Evolutionary conservation across 2,888 invertebrate species (phyloP), one percentile per base, ranked within the genome.

Genomic region (Aphrophora alni): DNA sequence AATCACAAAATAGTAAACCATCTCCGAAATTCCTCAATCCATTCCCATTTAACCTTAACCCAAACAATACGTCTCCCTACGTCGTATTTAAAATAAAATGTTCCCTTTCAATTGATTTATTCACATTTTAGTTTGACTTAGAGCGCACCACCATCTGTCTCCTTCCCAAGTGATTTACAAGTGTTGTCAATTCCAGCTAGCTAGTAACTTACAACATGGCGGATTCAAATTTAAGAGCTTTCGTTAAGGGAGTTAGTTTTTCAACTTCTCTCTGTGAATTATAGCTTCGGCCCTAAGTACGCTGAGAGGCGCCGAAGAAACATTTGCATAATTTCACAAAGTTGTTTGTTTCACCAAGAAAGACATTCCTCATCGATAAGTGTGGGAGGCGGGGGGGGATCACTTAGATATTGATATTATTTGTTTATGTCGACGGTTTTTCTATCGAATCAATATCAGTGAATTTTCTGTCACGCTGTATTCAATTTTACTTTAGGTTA

Each of bases 151-250:
- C 59, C 59, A 59, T 59, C 59, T 59, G 59, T 59, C 59, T 59
- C n/a, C 21, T 21, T 5, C 59, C 5, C 59, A 2, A 21, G 21
- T 59, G 59, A 59, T 59, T 59, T 59, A 44, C 44, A 44, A 59
- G 59, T 59, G 59, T 21, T 21, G 59, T 59, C 59, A 59, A 21
- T 21, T 3, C 59, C 59, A 59, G 59, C 33, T 33, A 33, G 59
- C n/a, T n/a, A n/a, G n/a, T n/a, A 14, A 59, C 21, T 59, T 59
- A 3, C 59, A 59, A 21, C 59, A 59, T 59, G 59, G 59, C 21
- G 59, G 59, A 59, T 59, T n/a, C 59, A 59, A 59, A 59, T 59
- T 59, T 59, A 59, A 59, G 59, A 59, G 59, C 59, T 59, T 59
- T 59, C 59, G 59, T 59, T 59, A 59, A 59, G 59, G 59, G 59